Evolutionary conservation across 1,140 invertebrate genomes (phyloP), one percentile per base, ranked within the genome.

Genomic region (Metaphire vulgaris): DNA sequence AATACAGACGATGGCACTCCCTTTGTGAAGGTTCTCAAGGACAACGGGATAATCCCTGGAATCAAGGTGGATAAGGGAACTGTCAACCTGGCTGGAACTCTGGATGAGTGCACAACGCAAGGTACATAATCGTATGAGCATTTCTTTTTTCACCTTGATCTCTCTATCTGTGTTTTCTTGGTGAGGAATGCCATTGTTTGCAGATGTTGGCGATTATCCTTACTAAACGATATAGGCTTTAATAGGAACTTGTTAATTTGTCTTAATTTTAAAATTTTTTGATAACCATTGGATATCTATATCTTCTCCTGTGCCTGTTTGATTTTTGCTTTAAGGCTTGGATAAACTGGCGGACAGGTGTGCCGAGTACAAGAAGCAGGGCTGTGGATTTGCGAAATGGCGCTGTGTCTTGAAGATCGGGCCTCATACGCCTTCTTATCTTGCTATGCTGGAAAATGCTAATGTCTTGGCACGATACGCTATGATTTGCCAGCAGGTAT

Each of bases 311-410:
- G 6, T 56, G 21, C 21, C 6, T 12, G 41, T 56, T 56, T 12
- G 21, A 56, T 6, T 56, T 56, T 56, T 56, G 41, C 41, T 56
- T 6, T 56, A n/a, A 84, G 92, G 96, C 87, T 89, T 99, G 75
- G 97, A 99, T 86, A 93, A 97, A 83, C 89, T 99, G 82, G 91
- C 91, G 78, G 91, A 93, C 81, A 91, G 97, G 77, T 98, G 96
- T 87, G 93, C 95, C 76, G 92, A 98, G 85, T 99, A 99, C 89
- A 98, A 99, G 86, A 97, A 97, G 85, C 94, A 97, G 82, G 97
- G 97, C 28, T 97, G 95, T 83, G 92, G 96, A 79, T 99, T 99
- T 86, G 96, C 97, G 81, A 99, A 99, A 83, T 99, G 97, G 97
- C 90, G 97, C 81, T 97, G 93, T 86, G 95, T 98, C 0, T 88